Conservation (phyloP, 1,140 invertebrate species). For the Macrotrachela quadricornifera region DNA sequence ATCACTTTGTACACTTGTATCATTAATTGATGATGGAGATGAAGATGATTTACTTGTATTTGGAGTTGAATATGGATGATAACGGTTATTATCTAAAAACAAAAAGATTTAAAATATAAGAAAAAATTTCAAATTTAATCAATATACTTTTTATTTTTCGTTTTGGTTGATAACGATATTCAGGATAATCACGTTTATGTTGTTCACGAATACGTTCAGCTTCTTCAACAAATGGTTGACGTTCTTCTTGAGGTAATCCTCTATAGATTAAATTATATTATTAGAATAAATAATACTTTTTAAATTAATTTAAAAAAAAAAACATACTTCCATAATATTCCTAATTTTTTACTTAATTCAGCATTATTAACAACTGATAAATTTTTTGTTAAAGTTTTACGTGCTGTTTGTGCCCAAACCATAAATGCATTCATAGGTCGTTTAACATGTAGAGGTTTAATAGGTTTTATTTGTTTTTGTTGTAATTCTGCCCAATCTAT, state of each 20-base stretch:
- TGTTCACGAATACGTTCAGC: slow-evolving; percentile 61
- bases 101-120: too few species aligned
- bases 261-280: slow-evolving; percentile 28
- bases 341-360: slow-evolving; percentile 3
- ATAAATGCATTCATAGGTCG: slow-evolving; percentile 87
- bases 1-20: too few species aligned
- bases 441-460: slow-evolving; percentile 53
- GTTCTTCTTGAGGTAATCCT: slow-evolving; percentile 52
- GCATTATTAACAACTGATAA: slow-evolving; percentile 14
- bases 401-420: slow-evolving; percentile 24
- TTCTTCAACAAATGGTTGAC: slow-evolving; percentile 70
- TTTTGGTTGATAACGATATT: slow-evolving; percentile 73
- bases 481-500: too few species aligned
- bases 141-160: slow-evolving; percentile 35
- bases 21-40: too few species aligned
- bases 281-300: slow-evolving; percentile 26
- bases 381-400: slow-evolving; percentile 11
- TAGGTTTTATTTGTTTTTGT: too few species aligned
- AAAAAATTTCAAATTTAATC: too few species aligned
- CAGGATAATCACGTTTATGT: slow-evolving; percentile 68
- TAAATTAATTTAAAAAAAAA: too few species aligned
- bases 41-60: too few species aligned
- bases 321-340: not conserved
- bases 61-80: too few species aligned
- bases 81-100: too few species aligned